Base-by-base conservation (phyloP, 1,140 invertebrate species). In the Acyrthosiphon pisum region DNA sequence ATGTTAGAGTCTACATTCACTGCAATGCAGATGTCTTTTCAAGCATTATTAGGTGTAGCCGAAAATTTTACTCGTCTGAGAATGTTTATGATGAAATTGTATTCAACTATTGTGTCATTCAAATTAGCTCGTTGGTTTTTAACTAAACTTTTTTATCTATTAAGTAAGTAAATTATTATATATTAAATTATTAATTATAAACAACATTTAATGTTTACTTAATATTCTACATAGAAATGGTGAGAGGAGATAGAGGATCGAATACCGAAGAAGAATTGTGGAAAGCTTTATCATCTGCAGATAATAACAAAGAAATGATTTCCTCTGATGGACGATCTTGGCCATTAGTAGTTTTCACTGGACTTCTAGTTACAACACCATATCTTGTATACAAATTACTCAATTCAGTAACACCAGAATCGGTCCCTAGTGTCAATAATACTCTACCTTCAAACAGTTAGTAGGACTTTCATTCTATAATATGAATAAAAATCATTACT, bases 1-100 rank as follows among this genome's bases (percentile, higher is more conserved):
- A 99, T 99, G 98, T 95, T 99, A 53, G 99, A 99, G 94, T 99
- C 98, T 30, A 99, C 99, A 93, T 99, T 98, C 95, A 97, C 98
- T 95, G 98, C 99, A 37, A 96, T 99, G 94, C 98, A 98, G 26
- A 99, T 97, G 95, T 99, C 99, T 14, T 99, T 99, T 95, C 96
- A 98, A 94, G 99, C 99, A 84, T 98, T 99, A 94, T 95, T 99
- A 60, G 98, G 98, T 91, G 98, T 99, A 3, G 98, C 98, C 56
- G 98, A 99, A 94, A 99, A 99, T 95, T 97, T 99, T 95, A 97
- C 97, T 11, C 95, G 97, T 94, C 95, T 99, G 90, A 96, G 98
- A 93, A 96, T 96, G 23, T 97, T 99, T 94, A 97, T 99, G 94
- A 96, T 96, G 41, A 97, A 98, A 94, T 96, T 99, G 93, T 97